Base-by-base conservation (phyloP, 2,113 vertebrate species). In the Zapornia atra region DNA sequence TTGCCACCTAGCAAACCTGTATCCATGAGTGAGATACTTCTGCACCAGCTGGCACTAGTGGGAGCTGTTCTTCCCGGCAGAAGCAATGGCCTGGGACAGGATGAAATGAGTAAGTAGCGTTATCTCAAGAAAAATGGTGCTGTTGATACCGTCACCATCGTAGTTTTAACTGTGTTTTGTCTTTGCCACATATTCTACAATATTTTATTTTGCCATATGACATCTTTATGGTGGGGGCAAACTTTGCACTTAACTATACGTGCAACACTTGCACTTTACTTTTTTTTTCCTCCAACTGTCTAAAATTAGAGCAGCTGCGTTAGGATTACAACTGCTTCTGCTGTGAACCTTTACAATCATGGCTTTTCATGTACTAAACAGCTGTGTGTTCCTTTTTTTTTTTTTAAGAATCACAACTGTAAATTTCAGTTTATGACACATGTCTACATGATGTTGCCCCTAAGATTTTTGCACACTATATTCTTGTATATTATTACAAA, bases 401-500 rank as follows among this genome's bases (percentile, higher is more conserved):
- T 94, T 98, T 96, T 98, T 97, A 97, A 97, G 95, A 98, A 98
- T 98, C 98, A 98, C 98, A 98, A 98, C 97, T 97, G 97, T 98
- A 97, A 98, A 98, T 92, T 98, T 98, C 96, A 98, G 97, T 98
- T 98, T 98, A 97, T 98, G 98, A 98, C 98, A 98, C 97, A 94
- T 97, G 82, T 99, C 98, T 99, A 98, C 96, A 98, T 98, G 98
- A 98, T 98, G 97, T 98, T 99, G 99, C 98, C 98, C 98, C 98
- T 98, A 98, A 98, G 98, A 98, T 98, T 99, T 97, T 99, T 98
- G 99, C 99, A 99, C 99, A 99, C 95, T 99, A 98, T 99, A 99
- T 99, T 98, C 98, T 99, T 99, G 99, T 99, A 99, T 99, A 98
- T 99, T 99, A 99, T 99, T 99, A 99, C 99, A 99, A 99, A 99